These are phyloP conservation scores for Florisuga fusca DNA, from an alignment of 2,797 vertebrate species.

Conservation along the genomic window DNA sequence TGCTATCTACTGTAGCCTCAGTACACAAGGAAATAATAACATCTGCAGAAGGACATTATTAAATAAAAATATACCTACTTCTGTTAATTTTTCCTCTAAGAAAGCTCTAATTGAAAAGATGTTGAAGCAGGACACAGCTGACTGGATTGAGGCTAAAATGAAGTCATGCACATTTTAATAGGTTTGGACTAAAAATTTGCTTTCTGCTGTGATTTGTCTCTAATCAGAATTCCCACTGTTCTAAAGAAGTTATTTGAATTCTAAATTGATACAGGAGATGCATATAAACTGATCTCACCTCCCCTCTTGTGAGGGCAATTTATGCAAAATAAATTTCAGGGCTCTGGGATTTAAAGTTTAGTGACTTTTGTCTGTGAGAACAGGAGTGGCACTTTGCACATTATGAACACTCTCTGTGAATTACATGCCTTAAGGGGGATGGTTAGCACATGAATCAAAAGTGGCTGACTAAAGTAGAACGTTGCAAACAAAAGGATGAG, in stretches of 20 bases:
- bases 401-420: not conserved
- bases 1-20: not conserved
- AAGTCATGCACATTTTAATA: not conserved
- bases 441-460: conserved; percentile 59
- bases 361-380: conserved; percentile 40
- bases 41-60: not conserved
- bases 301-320: conserved; percentile 19
- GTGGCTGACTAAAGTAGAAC: conserved; percentile 36
- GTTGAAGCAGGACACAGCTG: not conserved
- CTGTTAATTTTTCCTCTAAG: not conserved
- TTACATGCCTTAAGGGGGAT: conserved; percentile 51
- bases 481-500: conserved; percentile 51
- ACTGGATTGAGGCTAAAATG: not conserved
- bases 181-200: not conserved
- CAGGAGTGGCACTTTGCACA: conserved; percentile 20
- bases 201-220: conserved; percentile 23
- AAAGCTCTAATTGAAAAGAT: not conserved
- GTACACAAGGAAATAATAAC: not conserved
- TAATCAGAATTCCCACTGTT: conserved; percentile 30
- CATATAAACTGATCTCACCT: conserved; percentile 18
- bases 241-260: conserved; percentile 39
- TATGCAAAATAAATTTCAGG: conserved; percentile 40
- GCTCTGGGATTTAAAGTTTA: conserved; percentile 49
- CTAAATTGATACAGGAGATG: not conserved
- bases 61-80: not conserved